Percentiles rank a stretch among this genome's conserved stretches.
phyloP scores from a whole-genome alignment of 2,888 invertebrate genomes.

The Sarcophaga caerulescens region DNA sequence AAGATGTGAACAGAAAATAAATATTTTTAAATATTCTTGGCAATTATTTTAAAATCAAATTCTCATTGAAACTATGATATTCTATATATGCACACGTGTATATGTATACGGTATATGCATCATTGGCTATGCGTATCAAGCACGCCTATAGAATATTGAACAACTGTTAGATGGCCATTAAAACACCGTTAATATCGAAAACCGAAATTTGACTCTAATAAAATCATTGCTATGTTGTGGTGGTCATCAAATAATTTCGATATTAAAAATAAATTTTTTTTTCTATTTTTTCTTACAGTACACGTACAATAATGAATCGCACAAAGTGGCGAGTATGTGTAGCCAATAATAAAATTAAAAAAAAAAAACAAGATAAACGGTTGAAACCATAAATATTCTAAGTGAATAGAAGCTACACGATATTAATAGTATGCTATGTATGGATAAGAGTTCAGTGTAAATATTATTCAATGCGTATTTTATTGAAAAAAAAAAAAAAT shows the following conservation, averaged over 20 bases:
- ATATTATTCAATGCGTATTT: conserved; percentile 40
- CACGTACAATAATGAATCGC: conserved; percentile 57
- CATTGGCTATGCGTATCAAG: conserved; percentile 1
- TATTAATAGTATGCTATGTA: background rate
- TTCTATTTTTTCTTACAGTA: conserved; percentile 58
- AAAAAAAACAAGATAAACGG: conserved; percentile 7
- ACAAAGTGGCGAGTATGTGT: conserved; percentile 27
- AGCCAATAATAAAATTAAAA: conserved; percentile 55
- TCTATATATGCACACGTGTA: background rate
- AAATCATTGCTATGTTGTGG: conserved; percentile 43
- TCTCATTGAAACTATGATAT: conserved; percentile 51
- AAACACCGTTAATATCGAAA: conserved; percentile 61
- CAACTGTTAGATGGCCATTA: conserved; percentile 49
- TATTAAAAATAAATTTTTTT: conserved; percentile 28
- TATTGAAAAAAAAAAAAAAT: conserved; percentile 60
- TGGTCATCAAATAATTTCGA: conserved; percentile 55
- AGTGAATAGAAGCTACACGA: background rate
- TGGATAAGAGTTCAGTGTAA: conserved; percentile 36
- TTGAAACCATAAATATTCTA: conserved; percentile 27
- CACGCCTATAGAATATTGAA: conserved; percentile 28
- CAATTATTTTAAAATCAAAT: conserved; percentile 64
- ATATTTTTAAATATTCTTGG: conserved; percentile 33
- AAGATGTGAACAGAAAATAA: conserved; percentile 55
- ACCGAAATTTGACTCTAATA: conserved; percentile 43
- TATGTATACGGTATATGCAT: too few species aligned